Base-by-base conservation (phyloP, 2,797 vertebrate species). In the Kryptolebias ocellatus region DNA sequence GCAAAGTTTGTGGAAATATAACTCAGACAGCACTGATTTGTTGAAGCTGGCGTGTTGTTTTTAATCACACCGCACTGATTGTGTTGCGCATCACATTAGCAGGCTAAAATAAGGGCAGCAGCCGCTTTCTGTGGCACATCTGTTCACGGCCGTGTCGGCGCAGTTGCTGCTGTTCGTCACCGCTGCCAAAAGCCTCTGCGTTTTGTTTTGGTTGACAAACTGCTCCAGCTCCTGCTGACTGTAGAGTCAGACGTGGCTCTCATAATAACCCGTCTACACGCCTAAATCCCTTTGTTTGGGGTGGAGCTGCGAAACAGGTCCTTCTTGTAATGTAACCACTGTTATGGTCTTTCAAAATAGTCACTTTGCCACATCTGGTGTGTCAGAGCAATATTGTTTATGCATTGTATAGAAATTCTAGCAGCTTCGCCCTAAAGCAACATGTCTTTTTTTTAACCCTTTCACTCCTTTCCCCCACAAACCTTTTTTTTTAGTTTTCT, bases 251-350 rank as follows among this genome's bases (percentile, higher is more conserved):
- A 77, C 69, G 64, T 74, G 78, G 80, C 90, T 89, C 89, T 86
- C 70, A 85, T 93, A 94, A 94, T 93, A 86, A 92, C 84, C 87
- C 18, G 89, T 91, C 87, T 89, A 14, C 70, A 6, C 72, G 78
- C 28, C 68, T 79, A 90, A 91, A 91, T 89, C 90, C 81, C 76
- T 86, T 83, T 92, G 84, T 90, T 86, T 91, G 83, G 87, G 90
- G 90, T 88, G 90, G 88, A 92, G 91, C 88, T 78, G 80, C 87
- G 79, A 88, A 92, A 90, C 83, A 82, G 86, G 88, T 92, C 89
- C 81, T 86, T 86, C 90, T 87, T 20, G 79, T 87, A 79, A 75
- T 83, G 67, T 87, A 86, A 89, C 83, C 77, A 87, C 78, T 88
- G 80, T 92, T 88, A 84, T 91, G 87, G 80, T 84, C 77, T 90